Conservation (phyloP, 2,113 vertebrate species). For the Gallinago media region DNA sequence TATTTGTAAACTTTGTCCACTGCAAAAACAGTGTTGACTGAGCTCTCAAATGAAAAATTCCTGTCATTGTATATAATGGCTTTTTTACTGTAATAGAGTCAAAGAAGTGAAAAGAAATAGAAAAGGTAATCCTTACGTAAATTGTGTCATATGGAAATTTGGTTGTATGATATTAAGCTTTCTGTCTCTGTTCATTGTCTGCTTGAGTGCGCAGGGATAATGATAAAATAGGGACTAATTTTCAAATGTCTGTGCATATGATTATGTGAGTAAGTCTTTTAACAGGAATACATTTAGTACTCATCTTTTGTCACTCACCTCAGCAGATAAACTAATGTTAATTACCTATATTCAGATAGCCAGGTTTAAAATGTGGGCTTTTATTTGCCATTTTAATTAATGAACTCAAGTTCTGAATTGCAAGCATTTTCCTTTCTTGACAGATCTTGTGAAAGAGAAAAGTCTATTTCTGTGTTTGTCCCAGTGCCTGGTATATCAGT, state of each 20-base stretch:
- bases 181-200: background rate
- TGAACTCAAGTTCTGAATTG: background rate
- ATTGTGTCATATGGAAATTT: background rate
- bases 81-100: background rate
- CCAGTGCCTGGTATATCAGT: background rate
- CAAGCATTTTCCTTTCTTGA: background rate
- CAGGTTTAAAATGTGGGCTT: background rate
- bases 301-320: background rate
- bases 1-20: background rate
- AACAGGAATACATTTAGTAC: background rate
- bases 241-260: background rate
- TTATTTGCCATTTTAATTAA: constrained; percentile 4
- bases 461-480: background rate
- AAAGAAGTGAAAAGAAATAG: background rate
- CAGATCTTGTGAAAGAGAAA: background rate
- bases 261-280: background rate
- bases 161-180: background rate
- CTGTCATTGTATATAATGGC: accelerated
- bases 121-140: background rate
- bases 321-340: background rate
- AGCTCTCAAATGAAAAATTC: background rate
- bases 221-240: background rate
- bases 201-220: background rate
- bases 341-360: background rate
- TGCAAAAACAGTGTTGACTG: background rate